Evolutionary conservation across 2,888 invertebrate genomes (phyloP).

Genomic region (Helobdella robusta): DNA sequence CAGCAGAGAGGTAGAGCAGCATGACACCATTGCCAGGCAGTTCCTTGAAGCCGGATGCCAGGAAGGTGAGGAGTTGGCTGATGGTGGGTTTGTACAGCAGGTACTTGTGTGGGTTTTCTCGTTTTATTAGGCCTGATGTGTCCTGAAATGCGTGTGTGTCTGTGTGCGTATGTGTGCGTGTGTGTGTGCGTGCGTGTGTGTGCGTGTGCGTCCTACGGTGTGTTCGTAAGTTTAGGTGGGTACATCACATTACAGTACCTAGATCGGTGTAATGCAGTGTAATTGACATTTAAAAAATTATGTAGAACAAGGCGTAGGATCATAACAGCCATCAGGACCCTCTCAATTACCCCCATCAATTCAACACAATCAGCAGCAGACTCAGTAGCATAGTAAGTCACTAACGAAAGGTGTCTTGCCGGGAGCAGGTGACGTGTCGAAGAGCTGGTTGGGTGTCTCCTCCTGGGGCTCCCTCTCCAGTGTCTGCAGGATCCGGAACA

Average conservation of each 20-base stretch:
- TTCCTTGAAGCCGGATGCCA: conserved; percentile 71
- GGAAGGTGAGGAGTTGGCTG: conserved; percentile 81
- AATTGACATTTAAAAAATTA: too few species aligned
- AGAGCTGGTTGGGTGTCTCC: conserved; percentile 51
- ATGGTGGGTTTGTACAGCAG: conserved; percentile 87
- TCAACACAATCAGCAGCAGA: neutral
- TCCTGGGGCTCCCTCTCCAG: conserved; percentile 82
- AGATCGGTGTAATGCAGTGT: neutral
- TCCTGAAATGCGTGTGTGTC: conserved; percentile 25
- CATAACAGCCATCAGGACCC: too few species aligned
- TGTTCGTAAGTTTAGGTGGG: neutral
- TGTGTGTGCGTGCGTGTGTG: neutral
- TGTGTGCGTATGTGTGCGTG: neutral
- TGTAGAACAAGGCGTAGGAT: too few species aligned
- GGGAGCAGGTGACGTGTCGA: conserved; percentile 62
- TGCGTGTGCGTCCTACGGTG: neutral
- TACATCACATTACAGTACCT: neutral
- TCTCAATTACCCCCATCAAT: neutral
- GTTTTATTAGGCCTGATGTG: conserved; percentile 50
- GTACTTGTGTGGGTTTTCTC: conserved; percentile 92
- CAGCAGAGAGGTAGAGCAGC: conserved; percentile 83
- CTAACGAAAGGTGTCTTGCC: conserved; percentile 60
- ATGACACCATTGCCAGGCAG: conserved; percentile 80
- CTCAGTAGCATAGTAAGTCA: too few species aligned
- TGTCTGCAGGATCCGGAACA: conserved; percentile 92